Conservation (phyloP, 2,888 invertebrate species). For the Dichetophora obliterata region DNA sequence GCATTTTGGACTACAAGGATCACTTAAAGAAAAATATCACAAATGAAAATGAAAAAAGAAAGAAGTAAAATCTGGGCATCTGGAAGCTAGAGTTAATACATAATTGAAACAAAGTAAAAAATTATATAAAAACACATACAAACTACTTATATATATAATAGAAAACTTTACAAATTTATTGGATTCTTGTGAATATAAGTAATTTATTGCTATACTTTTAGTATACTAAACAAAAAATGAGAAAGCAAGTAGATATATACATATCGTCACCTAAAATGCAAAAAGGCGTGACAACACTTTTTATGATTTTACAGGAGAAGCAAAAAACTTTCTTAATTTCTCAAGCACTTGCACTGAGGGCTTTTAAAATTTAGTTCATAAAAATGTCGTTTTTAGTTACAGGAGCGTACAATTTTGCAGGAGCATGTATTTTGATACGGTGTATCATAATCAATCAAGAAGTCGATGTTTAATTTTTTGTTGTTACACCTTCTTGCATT, state of each 20-base stretch:
- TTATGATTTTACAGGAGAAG: no score
- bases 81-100: slow-evolving; percentile 22
- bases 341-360: no score
- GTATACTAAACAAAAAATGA: neutral
- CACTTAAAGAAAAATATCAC: slow-evolving; percentile 89
- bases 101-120: slow-evolving; percentile 15
- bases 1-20: slow-evolving; percentile 96
- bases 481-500: no score
- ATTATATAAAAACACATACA: slow-evolving; percentile 2
- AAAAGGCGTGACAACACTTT: no score
- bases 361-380: no score
- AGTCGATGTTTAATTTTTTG: no score
- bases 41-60: slow-evolving; percentile 71
- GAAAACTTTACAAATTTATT: slow-evolving; percentile 24
- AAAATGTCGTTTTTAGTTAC: no score
- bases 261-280: neutral
- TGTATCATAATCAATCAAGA: no score
- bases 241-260: neutral
- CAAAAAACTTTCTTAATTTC: no score
- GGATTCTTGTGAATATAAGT: slow-evolving; percentile 29
- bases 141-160: slow-evolving; percentile 25
- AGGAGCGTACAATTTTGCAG: no score
- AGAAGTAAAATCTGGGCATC: slow-evolving; percentile 47
- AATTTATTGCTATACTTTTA: slow-evolving; percentile 25
- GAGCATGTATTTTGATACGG: no score